Conservation (phyloP, 2,888 invertebrate genomes). For the Catocala sponsa region DNA sequence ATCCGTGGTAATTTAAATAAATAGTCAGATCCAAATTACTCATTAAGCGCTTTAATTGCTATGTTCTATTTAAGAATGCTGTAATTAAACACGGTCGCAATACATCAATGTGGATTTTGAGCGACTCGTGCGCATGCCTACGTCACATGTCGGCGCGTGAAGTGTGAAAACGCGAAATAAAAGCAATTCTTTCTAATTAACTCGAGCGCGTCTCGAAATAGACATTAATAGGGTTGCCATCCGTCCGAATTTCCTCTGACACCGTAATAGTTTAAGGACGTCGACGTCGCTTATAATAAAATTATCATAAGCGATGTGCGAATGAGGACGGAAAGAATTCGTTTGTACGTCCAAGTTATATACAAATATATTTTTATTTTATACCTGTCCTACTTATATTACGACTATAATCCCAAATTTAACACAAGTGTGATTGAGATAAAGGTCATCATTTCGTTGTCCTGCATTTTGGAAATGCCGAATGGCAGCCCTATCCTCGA, state of each 20-base stretch:
- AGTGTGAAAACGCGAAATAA: slow-evolving; percentile 86
- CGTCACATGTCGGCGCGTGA: slow-evolving; percentile 74
- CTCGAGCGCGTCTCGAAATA: slow-evolving; percentile 77
- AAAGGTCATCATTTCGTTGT: no score
- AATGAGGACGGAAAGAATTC: no score
- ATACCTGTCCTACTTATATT: no score
- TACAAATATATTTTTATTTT: no score
- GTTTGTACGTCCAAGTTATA: no score
- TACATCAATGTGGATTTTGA: slow-evolving; percentile 76
- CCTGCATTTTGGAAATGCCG: neutral
- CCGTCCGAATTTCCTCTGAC: slow-evolving; percentile 7
- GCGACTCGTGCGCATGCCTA: slow-evolving; percentile 63
- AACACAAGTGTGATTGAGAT: no score
- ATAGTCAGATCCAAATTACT: slow-evolving; percentile 47
- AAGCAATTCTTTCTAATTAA: slow-evolving; percentile 88
- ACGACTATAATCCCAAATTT: no score
- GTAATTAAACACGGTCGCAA: slow-evolving; percentile 65
- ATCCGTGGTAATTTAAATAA: slow-evolving; percentile 38
- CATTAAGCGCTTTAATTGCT: slow-evolving; percentile 60
- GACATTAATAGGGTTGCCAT: slow-evolving; percentile 46
- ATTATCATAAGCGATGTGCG: neutral
- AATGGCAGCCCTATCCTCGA: slow-evolving; percentile 42
- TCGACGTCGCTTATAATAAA: neutral
- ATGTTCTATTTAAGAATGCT: slow-evolving; percentile 60
- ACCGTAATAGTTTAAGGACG: neutral